These are phyloP conservation scores for Halocaridina rubra DNA, from an alignment of 2,888 invertebrate genomes.

Conservation along the genomic window DNA sequence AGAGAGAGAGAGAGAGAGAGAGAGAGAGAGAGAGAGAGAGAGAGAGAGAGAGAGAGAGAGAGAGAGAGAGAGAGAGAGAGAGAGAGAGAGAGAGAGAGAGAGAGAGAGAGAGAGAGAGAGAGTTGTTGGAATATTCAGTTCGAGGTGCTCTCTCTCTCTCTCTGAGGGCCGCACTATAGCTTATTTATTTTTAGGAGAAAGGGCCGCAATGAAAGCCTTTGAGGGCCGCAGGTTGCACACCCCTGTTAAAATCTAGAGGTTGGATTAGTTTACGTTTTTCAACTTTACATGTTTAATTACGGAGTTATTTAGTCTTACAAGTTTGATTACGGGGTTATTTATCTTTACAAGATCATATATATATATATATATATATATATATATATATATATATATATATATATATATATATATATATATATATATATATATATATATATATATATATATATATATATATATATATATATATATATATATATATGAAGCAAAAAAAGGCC, in stretches of 20 bases:
- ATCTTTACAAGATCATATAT: neutral
- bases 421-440: neutral
- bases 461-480: no score
- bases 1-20: neutral
- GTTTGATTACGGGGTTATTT: neutral
- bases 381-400: conserved; percentile 18
- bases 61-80: neutral
- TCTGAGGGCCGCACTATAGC: no score
- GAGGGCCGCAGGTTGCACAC: no score
- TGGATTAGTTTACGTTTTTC: no score
- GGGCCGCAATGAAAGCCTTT: no score
- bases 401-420: conserved; percentile 9
- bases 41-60: neutral
- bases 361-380: neutral
- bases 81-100: neutral
- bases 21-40: neutral
- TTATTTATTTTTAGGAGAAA: no score
- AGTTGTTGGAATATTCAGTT: no score
- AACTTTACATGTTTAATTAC: no score
- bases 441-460: no score
- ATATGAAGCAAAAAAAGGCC: no score
- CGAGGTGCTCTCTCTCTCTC: no score
- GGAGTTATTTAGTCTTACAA: neutral
- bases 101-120: conserved; percentile 5
- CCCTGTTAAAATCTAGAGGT: neutral